Conservation (phyloP, 2,888 invertebrate genomes). For the Drosophila prolongata region DNA sequence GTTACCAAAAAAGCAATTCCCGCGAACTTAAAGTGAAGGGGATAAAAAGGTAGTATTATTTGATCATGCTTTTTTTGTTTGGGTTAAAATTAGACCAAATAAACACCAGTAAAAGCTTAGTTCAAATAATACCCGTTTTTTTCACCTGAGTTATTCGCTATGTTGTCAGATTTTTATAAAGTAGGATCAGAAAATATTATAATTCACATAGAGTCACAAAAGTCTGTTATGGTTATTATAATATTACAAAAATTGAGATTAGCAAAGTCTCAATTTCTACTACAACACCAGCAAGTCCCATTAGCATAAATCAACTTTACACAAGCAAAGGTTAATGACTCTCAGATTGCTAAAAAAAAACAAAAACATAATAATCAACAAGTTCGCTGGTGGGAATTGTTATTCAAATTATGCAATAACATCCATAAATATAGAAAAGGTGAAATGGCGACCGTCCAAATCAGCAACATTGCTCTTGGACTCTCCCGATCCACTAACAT, state of each 20-base stretch:
- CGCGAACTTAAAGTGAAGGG: background rate
- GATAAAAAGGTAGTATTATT: too few relatives aligned
- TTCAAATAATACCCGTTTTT: constrained; percentile 1
- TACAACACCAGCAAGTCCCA: background rate
- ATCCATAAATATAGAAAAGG: constrained; percentile 34
- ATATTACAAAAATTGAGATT: too few relatives aligned
- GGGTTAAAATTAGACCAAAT: background rate
- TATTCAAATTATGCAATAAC: constrained; percentile 41
- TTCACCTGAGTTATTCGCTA: background rate
- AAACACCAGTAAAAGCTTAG: background rate
- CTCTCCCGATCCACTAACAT: constrained; percentile 2
- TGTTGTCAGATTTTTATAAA: background rate
- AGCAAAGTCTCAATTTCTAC: too few relatives aligned
- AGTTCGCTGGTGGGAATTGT: constrained; percentile 20
- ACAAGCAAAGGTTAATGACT: constrained; percentile 23
- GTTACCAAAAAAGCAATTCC: background rate
- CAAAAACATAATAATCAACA: constrained; percentile 15
- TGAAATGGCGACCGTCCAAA: constrained; percentile 19
- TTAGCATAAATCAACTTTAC: constrained; percentile 9
- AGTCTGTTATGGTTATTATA: too few relatives aligned
- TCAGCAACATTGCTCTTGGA: constrained; percentile 13
- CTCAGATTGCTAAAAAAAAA: constrained; percentile 3
- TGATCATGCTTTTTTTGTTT: background rate
- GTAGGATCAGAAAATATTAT: too few relatives aligned
- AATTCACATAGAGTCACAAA: too few relatives aligned